phyloP scores from a whole-genome alignment of 2,888 invertebrate genomes.

The Aphidoletes aphidimyza region DNA sequence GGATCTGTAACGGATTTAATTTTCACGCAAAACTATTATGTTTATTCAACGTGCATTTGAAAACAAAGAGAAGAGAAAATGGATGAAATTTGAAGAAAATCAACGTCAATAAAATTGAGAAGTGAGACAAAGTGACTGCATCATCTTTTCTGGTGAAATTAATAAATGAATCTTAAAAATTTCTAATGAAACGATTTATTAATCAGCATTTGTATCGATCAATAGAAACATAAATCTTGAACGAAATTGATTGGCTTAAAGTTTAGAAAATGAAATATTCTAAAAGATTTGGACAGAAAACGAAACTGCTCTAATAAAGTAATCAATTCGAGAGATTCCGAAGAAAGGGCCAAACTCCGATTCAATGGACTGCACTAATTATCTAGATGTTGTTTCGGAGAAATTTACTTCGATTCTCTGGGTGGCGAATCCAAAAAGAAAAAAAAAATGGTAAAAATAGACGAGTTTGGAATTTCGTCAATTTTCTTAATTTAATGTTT shows the following conservation, averaged over 20 bases:
- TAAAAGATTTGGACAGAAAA: background rate
- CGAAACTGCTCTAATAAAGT: constrained; percentile 17
- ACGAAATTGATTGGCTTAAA: background rate
- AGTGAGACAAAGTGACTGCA: constrained; percentile 14
- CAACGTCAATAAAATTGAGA: background rate
- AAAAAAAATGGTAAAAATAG: background rate
- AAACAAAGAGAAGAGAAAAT: background rate
- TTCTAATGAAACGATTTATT: constrained; percentile 34
- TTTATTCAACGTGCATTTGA: background rate
- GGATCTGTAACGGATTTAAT: constrained; percentile 20
- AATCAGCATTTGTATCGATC: constrained; percentile 45
- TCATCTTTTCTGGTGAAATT: background rate
- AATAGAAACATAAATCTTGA: constrained; percentile 12
- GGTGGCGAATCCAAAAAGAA: background rate
- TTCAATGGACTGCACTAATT: background rate
- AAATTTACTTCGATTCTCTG: background rate
- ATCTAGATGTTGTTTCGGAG: background rate
- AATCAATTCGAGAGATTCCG: constrained; percentile 1
- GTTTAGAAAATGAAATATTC: background rate
- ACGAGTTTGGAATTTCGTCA: background rate
- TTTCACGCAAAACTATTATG: constrained; percentile 32
- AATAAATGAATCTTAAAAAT: background rate
- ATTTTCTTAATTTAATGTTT: background rate
- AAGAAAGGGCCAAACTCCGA: background rate
- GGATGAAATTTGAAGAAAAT: background rate